Base-by-base conservation (phyloP, 2,797 vertebrate species). In the Poeciliopsis infans region DNA sequence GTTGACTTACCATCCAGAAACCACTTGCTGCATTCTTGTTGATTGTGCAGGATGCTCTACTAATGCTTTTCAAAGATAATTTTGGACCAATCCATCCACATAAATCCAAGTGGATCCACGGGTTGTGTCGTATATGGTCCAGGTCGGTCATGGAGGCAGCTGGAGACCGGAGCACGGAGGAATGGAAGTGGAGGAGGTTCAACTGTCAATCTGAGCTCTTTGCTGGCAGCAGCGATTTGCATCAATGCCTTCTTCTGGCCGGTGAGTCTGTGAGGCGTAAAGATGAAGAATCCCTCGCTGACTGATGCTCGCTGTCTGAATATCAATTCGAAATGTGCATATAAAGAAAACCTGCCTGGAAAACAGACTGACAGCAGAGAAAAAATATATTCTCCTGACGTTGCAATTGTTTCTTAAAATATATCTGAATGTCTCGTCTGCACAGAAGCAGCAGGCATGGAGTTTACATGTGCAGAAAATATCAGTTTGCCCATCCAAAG, bases 101-200 rank as follows among this genome's bases (percentile, higher is more conserved):
- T 23, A 39, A 39, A 66, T 23, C 61, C 61, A 66, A 2, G 1
- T 39, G 61, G 33, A 66, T 66, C 36, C 33, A 23, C 1, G 61
- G 33, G 61, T 66, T 66, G 33, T 66, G 36, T 23, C 3, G 59
- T 64, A 36, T 36, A 64, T 41, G 20, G 20, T 46, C n/a, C 25
- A 16, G 45, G 69, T 72, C 69, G 12, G 51, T 25, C 33, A 55
- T 47, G 12, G 18, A 16, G 95, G 96, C 95, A 95, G 96, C 95
- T 96, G 94, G 92, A 95, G 95, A 95, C 94, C 90, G 93, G 90
- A 95, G 74, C 92, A 95, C 92, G 95, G 72, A 28, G 75, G 77
- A n/a, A 47, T 16, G 76, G 77, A 69, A 86, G 82, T 75, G 5
- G 59, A 66, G 53, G 61, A 68, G 51, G 25, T 57, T 55, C 76